These are phyloP conservation scores for Meandrina meandrites DNA, from an alignment of 92 coral and sea anemone species.

Conservation along the genomic window DNA sequence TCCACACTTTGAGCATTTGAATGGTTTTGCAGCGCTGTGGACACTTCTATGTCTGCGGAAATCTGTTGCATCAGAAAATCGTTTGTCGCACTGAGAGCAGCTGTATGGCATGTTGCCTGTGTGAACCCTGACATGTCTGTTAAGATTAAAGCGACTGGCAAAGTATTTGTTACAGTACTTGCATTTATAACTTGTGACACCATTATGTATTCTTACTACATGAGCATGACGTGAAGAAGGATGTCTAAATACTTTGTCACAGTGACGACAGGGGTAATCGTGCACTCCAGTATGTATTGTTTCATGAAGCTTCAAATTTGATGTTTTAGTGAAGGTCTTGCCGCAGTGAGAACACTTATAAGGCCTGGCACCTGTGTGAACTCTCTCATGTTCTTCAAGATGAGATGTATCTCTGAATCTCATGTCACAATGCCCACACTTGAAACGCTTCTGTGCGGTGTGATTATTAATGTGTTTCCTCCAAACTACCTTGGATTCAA, in stretches of 20 bases:
- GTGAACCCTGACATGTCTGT: conserved; percentile 10
- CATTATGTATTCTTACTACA: not conserved
- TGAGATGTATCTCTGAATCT: not conserved
- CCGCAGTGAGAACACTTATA: conserved; percentile 5
- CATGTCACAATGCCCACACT: not conserved
- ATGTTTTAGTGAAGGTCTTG: too few relatives aligned
- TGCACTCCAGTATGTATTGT: not conserved
- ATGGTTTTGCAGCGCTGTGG: not conserved
- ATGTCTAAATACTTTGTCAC: not conserved
- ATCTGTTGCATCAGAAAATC: not conserved
- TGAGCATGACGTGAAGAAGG: not conserved
- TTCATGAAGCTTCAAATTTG: not conserved
- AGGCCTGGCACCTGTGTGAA: not conserved
- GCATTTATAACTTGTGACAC: not conserved
- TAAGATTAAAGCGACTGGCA: not conserved
- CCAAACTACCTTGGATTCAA: not conserved
- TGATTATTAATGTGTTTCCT: not conserved
- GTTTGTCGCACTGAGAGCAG: conserved; percentile 2
- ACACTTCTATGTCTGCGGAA: not conserved
- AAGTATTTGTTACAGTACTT: not conserved
- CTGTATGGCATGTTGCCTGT: conserved; percentile 4
- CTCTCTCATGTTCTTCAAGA: not conserved
- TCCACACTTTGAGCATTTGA: not conserved
- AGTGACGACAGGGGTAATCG: not conserved
- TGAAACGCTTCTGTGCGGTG: not conserved